Conservation (phyloP, 2,888 invertebrate species). For the Cremastinae sp. region DNA sequence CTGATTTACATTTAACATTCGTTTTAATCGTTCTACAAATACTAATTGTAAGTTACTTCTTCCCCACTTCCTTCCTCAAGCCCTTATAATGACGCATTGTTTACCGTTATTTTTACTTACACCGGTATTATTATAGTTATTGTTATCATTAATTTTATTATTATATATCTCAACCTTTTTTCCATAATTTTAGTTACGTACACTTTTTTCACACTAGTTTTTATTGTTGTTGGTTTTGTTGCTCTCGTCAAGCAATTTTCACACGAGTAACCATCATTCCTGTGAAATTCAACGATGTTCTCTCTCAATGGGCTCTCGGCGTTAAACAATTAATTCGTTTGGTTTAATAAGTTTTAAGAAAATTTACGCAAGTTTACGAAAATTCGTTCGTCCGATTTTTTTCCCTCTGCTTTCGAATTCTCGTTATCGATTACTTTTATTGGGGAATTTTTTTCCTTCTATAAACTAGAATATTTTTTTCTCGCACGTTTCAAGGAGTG, state of each 20-base stretch:
- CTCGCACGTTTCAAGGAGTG: background rate
- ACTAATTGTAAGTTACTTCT: constrained; percentile 4
- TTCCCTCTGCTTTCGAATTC: constrained; percentile 10
- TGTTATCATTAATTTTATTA: background rate
- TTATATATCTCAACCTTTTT: background rate
- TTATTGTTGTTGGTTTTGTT: constrained; percentile 1
- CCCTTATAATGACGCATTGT: constrained; percentile 9
- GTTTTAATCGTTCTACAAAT: constrained; percentile 14
- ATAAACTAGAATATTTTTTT: background rate
- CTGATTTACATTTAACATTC: constrained; percentile 15
- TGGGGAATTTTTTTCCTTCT: constrained; percentile 1
- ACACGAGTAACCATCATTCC: constrained; percentile 10
- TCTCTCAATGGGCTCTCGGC: background rate
- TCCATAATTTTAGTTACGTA: constrained; percentile 11
- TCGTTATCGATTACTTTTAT: constrained; percentile 24
- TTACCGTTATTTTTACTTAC: background rate
- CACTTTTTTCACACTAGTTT: constrained; percentile 17
- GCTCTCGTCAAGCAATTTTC: constrained; percentile 22
- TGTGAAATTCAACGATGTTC: background rate
- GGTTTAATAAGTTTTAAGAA: constrained; percentile 5
- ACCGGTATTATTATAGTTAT: constrained; percentile 11
- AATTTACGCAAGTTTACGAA: background rate
- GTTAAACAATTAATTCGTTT: constrained; percentile 8
- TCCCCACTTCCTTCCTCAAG: constrained; percentile 9
- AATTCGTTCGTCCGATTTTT: no score